Base-by-base conservation (phyloP, 2,888 invertebrate species). In the Carabus problematicus region DNA sequence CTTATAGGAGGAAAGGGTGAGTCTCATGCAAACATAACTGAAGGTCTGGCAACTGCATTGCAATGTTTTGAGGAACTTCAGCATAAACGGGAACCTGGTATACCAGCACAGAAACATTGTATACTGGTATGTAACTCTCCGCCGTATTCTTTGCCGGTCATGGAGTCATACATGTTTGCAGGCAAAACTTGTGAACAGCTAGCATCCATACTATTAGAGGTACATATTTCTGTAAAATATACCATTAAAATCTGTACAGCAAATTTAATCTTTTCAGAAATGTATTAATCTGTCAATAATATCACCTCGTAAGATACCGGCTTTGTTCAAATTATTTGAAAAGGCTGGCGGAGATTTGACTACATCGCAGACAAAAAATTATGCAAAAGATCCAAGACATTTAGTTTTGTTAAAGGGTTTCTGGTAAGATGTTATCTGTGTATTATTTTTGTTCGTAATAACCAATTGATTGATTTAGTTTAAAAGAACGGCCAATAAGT, bases 1-100 rank as follows among this genome's bases (percentile, higher is more conserved):
- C 89, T 94, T 78, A 87, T 92, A 56, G 96, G 96, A 0, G 97
- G 97, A 0, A 92, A 92, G 73, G 94, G 94, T 60, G 97, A 97
- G 81, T 92, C 90, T 11, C 89, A 91, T 75, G 95, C 95, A 0
- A 94, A 96, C 78, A 87, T 97, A 64, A 93, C 92, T 0, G 97
- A 97, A 82, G 97, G 95, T 0, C 84, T 97, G 58, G 91, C 94
- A 0, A 92, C 95, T 1, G 93, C 94, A 0, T 82, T 96, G 14
- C 89, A 92, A 18, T 95, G 95, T 77, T 92, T 97, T 74, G 96
- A 97, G 74, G 96, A 97, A 79, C 84, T 97, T 6, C 90, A 90
- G 71, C 83, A 83, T 71, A 83, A 84, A 60, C 80, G 87, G 29
- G 87, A 87, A 73, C 82, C 82, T 1, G 78, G 82, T 64, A 75